phyloP scores from a whole-genome alignment of 2,888 invertebrate genomes.

The Rapana venosa region DNA sequence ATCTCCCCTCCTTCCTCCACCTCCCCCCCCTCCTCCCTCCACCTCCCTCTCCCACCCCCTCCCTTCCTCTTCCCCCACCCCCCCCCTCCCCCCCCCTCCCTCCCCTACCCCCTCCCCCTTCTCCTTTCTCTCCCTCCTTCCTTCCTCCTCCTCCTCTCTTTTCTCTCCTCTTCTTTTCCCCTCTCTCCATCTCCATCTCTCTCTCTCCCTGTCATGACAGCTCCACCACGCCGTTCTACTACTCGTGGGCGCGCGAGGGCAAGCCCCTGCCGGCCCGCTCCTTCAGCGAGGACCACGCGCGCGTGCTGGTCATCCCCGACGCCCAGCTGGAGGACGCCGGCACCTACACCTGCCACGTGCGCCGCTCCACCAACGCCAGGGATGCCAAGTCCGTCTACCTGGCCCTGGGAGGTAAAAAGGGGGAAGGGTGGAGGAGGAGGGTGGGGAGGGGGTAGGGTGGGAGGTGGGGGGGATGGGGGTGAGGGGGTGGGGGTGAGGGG shows the following conservation, averaged over 20 bases:
- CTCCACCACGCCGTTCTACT: slow-evolving; percentile 58
- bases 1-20: neutral
- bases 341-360: slow-evolving; percentile 91
- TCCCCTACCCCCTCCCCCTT: too few species aligned
- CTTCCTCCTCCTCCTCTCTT: too few species aligned
- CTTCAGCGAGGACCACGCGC: slow-evolving; percentile 86
- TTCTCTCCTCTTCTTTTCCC: too few species aligned
- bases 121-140: too few species aligned
- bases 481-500: neutral
- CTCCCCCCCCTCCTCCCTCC: too few species aligned
- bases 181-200: too few species aligned
- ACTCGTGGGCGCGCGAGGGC: slow-evolving; percentile 63
- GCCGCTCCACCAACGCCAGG: slow-evolving; percentile 39
- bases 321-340: slow-evolving; percentile 96
- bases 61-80: neutral
- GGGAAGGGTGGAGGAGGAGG: neutral
- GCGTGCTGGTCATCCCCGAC: slow-evolving; percentile 91
- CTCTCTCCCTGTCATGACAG: neutral
- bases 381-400: slow-evolving; percentile 49
- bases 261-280: slow-evolving; percentile 85
- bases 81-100: neutral
- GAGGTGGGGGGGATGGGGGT: neutral
- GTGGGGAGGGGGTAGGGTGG: neutral
- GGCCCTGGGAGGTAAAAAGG: slow-evolving; percentile 56
- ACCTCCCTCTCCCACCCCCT: too few species aligned